Base-by-base conservation (phyloP, 2,888 invertebrate genomes). In the Netelia virgata region DNA sequence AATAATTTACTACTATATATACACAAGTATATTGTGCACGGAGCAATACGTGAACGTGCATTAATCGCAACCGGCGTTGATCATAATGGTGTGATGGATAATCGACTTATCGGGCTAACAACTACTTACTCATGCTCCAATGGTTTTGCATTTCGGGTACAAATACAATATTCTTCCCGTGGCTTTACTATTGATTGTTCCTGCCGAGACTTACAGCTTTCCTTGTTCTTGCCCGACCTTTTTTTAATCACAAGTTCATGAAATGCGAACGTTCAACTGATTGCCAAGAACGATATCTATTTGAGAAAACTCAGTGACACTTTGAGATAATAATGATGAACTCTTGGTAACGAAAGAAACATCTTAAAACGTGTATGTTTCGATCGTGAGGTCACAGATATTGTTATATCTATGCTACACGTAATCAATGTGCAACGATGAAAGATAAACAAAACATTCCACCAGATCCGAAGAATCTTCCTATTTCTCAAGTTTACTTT, bases 71-170 rank as follows among this genome's bases (percentile, higher is more conserved):
- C 1, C 63, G 50, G 84, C 86, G 82, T 83, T 88, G 87, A 86
- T 86, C 88, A 89, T 90, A 89, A 90, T 89, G 89, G 85, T 89
- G 90, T 89, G n/a, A n/a, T n/a, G n/a, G n/a, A n/a, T 92, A 90
- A 92, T 92, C 90, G 89, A 91, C 91, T 92, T 92, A 92, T 92
- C 90, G 90, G 90, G 88, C 89, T 89, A 90, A 89, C 90, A 89
- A 89, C 90, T 89, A 82, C 87, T 92, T 92, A 92, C 88, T 92
- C 91, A 91, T 61, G 66, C 72, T 82, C 75, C 79, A 86, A 81
- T 68, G 63, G 75, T 81, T 85, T 84, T 75, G 75, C 61, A 76
- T 85, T 83, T 64, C 69, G 36, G 50, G 55, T 63, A 16, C 20
- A 23, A 28, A 70, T 28, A 55, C 57, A 36, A 61, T 63, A 28